Evolutionary conservation across 2,113 vertebrate genomes (phyloP), one percentile per base, ranked within the genome.

Genomic region (Pitta sordida): DNA sequence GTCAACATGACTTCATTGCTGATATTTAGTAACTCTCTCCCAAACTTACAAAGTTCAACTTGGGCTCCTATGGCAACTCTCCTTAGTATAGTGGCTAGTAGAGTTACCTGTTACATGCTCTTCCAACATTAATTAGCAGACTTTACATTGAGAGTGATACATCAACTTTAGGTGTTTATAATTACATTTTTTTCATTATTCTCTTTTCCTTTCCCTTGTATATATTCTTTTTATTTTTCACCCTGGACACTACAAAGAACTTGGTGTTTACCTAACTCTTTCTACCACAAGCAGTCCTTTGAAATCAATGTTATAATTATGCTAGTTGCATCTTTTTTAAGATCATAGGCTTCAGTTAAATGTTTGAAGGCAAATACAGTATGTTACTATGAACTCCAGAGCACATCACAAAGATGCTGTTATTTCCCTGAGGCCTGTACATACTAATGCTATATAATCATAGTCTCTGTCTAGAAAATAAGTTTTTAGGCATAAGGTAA

Each of bases 251-350:
- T 63, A 67, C 18, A 78, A 86, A 84, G 26, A 15, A 86, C 58
- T 85, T 49, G 13, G 4, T 75, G 41, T 85, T 90, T 77, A 76
- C n/a, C 44, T 84, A 67, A 56, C 15, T 81, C 59, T 43, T 78
- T 22, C 34, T 24, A 36, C 23, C 39, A 58, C 53, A 76, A 75
- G 7, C 36, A 85, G 30, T 41, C 41, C 18, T 94, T 91, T 86
- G 77, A 92, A 92, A 92, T 70, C 10, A 63, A 74, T 69, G 83
- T 51, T 53, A 22, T 76, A 90, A 81, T 93, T 94, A 91, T 19
- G 17, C n/a, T 76, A 84, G 70, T 49, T 71, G 23, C 52, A 71
- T 64, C 39, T 68, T 64, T 91, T 82, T 83, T 63, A 68, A 86
- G 78, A 84, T 79, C 65, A 75, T 2, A 82, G 53, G n/a, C 22